Percentiles rank a stretch among this genome's conserved stretches.
Evolutionary conservation across 2,113 vertebrate species (phyloP).

Genomic region (Salvator merianae): DNA sequence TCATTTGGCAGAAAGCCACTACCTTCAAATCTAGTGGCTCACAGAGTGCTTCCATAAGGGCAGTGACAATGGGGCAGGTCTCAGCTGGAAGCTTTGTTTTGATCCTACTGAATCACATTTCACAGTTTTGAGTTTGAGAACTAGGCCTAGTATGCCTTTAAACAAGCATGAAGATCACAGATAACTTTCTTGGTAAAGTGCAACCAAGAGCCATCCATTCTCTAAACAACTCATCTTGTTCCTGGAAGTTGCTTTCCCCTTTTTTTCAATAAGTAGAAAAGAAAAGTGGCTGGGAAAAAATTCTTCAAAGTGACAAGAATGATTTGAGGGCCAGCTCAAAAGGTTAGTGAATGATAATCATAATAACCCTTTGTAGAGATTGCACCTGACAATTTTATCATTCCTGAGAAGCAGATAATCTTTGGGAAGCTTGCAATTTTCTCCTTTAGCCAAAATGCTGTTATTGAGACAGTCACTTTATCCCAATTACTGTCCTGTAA

Average conservation of each 20-base stretch:
- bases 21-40: too few relatives aligned
- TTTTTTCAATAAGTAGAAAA: slow-evolving; percentile 14
- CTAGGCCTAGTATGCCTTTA: neutral
- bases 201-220: neutral
- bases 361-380: slow-evolving; percentile 48
- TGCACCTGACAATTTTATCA: slow-evolving; percentile 44
- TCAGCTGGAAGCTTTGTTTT: too few relatives aligned
- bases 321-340: slow-evolving; percentile 64
- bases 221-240: neutral
- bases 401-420: slow-evolving; percentile 29
- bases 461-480: neutral
- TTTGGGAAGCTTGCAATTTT: neutral
- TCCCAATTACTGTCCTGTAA: neutral
- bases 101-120: too few relatives aligned
- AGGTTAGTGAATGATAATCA: slow-evolving; percentile 64
- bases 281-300: neutral
- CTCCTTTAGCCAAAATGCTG: neutral
- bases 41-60: too few relatives aligned
- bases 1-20: too few relatives aligned
- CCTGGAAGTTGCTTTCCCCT: neutral
- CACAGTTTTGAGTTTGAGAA: neutral
- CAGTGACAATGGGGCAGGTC: too few relatives aligned
- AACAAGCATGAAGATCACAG: neutral
- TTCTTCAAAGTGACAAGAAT: slow-evolving; percentile 21
- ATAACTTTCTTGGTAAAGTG: neutral